Base-by-base conservation (phyloP, 2,113 vertebrate genomes). In the Macrotus californicus region DNA sequence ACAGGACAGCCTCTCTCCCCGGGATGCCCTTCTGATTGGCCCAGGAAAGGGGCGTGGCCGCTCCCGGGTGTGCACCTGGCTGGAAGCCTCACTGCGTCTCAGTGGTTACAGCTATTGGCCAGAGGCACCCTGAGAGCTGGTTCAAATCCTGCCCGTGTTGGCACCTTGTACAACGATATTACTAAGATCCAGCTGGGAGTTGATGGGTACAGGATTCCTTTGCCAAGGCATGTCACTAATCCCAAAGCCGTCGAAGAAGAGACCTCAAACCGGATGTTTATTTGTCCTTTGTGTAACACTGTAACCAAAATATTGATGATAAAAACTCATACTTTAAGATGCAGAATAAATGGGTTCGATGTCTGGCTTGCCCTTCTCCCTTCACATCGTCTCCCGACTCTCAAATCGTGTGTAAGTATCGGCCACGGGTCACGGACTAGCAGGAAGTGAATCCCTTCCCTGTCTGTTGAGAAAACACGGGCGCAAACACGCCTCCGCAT, bases 321-420 rank as follows among this genome's bases (percentile, higher is more conserved):
- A 91, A 96, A 95, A 87, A 83, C 36, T 96, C 87, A 39, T 87
- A 95, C 94, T 97, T 98, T 98, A 98, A 97, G 94, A 97, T 97
- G 91, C 97, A 95, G 96, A 98, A 98, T 98, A 98, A 98, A 98
- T 96, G 96, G 96, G 96, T 97, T 98, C 96, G 96, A 97, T 96
- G 97, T 98, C 95, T 97, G 96, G 48, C 70, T 96, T 66, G 12
- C 41, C 97, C 95, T 92, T 94, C 79, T 80, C 96, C 94, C 91
- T 98, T 86, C 15, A 29, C 73, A 2, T 66, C 0, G 2, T 56
- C 59, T 86, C 56, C 75, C 34, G 19, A 10, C 19, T 86, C 48
- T 36, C 50, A 66, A 46, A 73, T 19, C 36, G 36, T 8, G 13
- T 94, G 67, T 92, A 85, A 69, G 39, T 39, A 26, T 91, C 56